Evolutionary conservation across 2,113 vertebrate species (phyloP).

Genomic region (Ochotona princeps): DNA sequence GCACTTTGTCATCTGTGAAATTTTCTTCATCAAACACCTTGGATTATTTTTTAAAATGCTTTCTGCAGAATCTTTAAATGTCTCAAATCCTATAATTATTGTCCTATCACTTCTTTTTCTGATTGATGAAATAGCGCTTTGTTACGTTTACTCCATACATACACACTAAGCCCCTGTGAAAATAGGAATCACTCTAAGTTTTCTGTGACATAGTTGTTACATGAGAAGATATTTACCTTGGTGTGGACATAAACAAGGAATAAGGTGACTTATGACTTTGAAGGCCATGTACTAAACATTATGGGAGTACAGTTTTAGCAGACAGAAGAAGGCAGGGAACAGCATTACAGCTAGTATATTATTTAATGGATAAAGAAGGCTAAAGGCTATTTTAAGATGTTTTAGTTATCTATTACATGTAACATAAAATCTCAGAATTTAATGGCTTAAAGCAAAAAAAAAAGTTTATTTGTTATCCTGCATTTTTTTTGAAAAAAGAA

Average conservation of each 20-base stretch:
- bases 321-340: neutral
- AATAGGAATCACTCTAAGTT: neutral
- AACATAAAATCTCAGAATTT: neutral
- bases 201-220: neutral
- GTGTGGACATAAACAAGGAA: neutral
- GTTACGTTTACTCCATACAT: slow-evolving; percentile 21
- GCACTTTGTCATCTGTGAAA: neutral
- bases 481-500: neutral
- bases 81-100: slow-evolving; percentile 13
- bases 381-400: neutral
- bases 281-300: neutral
- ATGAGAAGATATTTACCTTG: slow-evolving; percentile 15
- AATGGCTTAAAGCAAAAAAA: neutral
- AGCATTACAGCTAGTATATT: neutral
- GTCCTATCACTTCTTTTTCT: slow-evolving; percentile 32
- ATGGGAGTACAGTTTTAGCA: neutral
- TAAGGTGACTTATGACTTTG: neutral
- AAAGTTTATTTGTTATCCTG: neutral
- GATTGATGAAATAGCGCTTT: slow-evolving; percentile 15
- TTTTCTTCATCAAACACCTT: neutral
- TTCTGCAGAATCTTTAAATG: slow-evolving; percentile 10
- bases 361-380: neutral
- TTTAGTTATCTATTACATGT: neutral
- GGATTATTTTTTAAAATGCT: neutral
- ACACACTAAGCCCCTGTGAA: neutral